Evolutionary conservation across 1,140 invertebrate species (phyloP).

Genomic region (Ostrea edulis): DNA sequence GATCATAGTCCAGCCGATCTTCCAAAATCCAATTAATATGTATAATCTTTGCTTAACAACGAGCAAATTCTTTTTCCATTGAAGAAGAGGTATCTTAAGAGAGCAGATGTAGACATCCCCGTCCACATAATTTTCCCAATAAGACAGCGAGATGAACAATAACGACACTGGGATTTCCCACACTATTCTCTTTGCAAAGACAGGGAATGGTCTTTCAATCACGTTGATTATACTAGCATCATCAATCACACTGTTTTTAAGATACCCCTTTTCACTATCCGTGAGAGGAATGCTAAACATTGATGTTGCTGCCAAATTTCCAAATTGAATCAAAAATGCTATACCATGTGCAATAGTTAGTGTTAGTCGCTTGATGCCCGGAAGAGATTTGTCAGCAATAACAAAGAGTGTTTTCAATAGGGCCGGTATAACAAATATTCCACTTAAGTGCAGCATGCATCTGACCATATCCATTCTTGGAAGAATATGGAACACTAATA

Average conservation of each 20-base stretch:
- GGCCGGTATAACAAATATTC: constrained; percentile 92
- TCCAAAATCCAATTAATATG: constrained; percentile 71
- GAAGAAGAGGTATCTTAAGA: constrained; percentile 56
- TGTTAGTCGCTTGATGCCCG: constrained; percentile 53
- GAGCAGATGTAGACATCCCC: constrained; percentile 75
- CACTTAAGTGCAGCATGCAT: constrained; percentile 96
- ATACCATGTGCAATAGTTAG: constrained; percentile 54
- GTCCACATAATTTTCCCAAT: constrained; percentile 98
- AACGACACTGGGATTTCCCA: constrained; percentile 92
- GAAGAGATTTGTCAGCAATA: constrained; percentile 52
- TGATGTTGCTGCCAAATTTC: constrained; percentile 55
- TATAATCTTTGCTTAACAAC: constrained; percentile 66
- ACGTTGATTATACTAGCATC: constrained; percentile 45
- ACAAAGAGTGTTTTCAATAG: constrained; percentile 77
- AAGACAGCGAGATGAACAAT: constrained; percentile 92
- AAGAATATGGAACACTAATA: constrained; percentile 92
- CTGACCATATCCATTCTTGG: constrained; percentile 95
- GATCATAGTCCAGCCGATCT: constrained; percentile 68
- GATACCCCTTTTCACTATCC: constrained; percentile 49
- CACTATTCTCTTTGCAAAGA: constrained; percentile 51
- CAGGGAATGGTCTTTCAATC: constrained; percentile 35
- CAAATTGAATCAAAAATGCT: constrained; percentile 64
- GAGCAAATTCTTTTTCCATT: constrained; percentile 68
- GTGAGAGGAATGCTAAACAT: constrained; percentile 60
- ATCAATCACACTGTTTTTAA: constrained; percentile 46